A percentile compares a stretch with the other conserved stretches of the same genome.
phyloP scores from a whole-genome alignment of 2,797 vertebrate species.

The Tokudaia muenninki region DNA sequence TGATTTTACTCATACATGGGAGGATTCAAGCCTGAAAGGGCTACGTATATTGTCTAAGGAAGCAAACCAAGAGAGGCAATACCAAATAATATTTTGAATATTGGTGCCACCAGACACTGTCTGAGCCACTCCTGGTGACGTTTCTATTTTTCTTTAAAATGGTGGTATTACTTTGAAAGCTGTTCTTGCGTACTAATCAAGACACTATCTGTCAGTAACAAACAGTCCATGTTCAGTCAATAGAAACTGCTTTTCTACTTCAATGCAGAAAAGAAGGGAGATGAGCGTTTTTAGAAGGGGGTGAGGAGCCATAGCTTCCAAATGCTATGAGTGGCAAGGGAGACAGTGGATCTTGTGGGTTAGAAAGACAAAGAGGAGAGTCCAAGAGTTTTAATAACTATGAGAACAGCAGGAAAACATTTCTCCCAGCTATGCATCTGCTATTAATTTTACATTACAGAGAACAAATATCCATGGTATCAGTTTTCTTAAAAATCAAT shows the following conservation, averaged over 20 bases:
- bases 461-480: conserved; percentile 72
- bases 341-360: background rate
- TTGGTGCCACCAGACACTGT: background rate
- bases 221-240: background rate
- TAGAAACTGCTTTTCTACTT: background rate
- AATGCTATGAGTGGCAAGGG: background rate
- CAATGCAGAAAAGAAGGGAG: conserved; percentile 25
- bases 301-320: background rate
- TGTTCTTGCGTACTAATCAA: conserved; percentile 7
- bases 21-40: background rate
- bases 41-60: background rate
- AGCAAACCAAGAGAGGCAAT: background rate
- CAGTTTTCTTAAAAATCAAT: conserved; percentile 80
- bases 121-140: background rate
- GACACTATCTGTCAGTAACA: background rate
- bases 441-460: conserved; percentile 78
- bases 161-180: background rate
- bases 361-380: conserved; percentile 21
- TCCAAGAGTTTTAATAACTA: conserved; percentile 64
- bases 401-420: conserved; percentile 70
- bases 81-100: background rate
- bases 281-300: background rate
- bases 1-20: background rate
- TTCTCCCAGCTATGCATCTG: conserved; percentile 66
- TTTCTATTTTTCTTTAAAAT: conserved; percentile 23